These are phyloP conservation scores for Melanotaenia pygmaea DNA, from an alignment of 2,797 vertebrate species.

Conservation along the genomic window DNA sequence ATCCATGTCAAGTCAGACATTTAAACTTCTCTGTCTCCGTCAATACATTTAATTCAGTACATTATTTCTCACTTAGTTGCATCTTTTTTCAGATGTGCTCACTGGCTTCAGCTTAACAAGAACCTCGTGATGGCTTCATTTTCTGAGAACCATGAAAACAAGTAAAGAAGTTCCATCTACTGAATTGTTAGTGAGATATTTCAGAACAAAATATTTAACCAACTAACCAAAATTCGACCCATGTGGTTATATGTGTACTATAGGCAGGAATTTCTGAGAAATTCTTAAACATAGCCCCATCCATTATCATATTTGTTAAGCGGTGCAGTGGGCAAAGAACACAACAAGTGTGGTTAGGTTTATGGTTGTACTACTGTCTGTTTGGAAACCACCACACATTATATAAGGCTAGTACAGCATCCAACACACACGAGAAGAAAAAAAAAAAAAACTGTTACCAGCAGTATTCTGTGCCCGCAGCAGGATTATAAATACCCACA, in stretches of 20 bases:
- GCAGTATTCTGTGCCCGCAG: slow-evolving; percentile 52
- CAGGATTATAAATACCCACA: slow-evolving; percentile 70
- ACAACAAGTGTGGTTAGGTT: slow-evolving; percentile 56
- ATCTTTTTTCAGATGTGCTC: background rate
- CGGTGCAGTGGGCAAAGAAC: slow-evolving; percentile 44
- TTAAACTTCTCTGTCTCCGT: background rate
- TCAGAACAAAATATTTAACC: slow-evolving; percentile 3
- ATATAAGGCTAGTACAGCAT: slow-evolving; percentile 68
- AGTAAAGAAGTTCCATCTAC: background rate
- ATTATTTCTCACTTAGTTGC: background rate
- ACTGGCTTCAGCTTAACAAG: background rate
- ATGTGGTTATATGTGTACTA: slow-evolving; percentile 11
- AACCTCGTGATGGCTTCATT: background rate
- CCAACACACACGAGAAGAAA: slow-evolving; percentile 37
- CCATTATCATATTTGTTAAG: slow-evolving; percentile 62
- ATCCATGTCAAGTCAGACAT: background rate
- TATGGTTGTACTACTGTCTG: slow-evolving; percentile 67
- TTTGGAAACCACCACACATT: slow-evolving; percentile 63
- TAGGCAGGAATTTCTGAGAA: slow-evolving; percentile 41
- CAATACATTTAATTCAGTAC: background rate
- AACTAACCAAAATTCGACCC: background rate
- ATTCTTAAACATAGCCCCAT: slow-evolving; percentile 52
- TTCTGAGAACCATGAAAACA: background rate
- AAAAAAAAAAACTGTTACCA: slow-evolving; percentile 19
- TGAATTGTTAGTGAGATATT: slow-evolving; percentile 1